Percentiles rank a stretch among this genome's conserved stretches.
Evolutionary conservation across 2,888 invertebrate genomes (phyloP).

Genomic region (Brenthis ino): DNA sequence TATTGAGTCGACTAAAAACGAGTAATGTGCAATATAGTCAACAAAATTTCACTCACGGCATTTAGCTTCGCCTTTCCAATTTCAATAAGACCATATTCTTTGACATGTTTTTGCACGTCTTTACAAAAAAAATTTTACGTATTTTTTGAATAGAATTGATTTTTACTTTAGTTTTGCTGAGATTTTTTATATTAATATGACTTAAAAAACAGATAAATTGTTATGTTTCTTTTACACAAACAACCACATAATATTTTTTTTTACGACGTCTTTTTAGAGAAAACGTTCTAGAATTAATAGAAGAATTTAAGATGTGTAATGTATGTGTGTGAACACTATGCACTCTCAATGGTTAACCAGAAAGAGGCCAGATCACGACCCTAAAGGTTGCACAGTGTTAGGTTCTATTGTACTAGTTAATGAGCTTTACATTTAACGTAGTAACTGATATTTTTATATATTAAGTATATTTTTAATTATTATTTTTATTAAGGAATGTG

Average conservation of each 20-base stretch:
- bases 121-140: background rate
- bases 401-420: background rate
- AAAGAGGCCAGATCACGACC: background rate
- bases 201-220: too few species aligned
- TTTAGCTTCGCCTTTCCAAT: conserved; percentile 43
- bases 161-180: too few species aligned
- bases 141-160: too few species aligned
- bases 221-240: too few species aligned
- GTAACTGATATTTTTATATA: background rate
- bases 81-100: conserved; percentile 27
- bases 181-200: too few species aligned
- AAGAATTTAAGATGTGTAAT: background rate
- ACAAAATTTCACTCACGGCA: conserved; percentile 38
- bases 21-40: conserved; percentile 12
- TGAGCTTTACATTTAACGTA: background rate
- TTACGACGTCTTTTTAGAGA: too few species aligned
- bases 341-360: background rate
- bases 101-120: background rate
- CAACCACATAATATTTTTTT: too few species aligned
- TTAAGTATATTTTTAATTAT: too few species aligned
- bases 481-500: too few species aligned
- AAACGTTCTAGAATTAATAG: too few species aligned
- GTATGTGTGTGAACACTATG: background rate
- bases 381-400: background rate
- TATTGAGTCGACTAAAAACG: conserved; percentile 3